These are phyloP conservation scores for Xenopus laevis DNA, from an alignment of 2,113 vertebrate species.

Conservation along the genomic window DNA sequence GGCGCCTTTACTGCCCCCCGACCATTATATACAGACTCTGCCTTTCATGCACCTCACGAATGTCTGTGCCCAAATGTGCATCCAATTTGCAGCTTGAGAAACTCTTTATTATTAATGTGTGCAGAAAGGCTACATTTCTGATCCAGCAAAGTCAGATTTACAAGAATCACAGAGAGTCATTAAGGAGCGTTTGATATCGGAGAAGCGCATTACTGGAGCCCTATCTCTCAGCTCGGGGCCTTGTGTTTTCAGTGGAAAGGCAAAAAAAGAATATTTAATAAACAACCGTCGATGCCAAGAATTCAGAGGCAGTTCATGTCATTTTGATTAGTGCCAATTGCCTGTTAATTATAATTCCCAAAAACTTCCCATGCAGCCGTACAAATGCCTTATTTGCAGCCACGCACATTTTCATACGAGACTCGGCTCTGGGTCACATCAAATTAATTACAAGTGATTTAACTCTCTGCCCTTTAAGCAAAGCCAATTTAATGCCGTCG, in stretches of 20 bases:
- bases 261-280: slow-evolving; percentile 42
- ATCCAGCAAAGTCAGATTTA: slow-evolving; percentile 14
- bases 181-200: slow-evolving; percentile 35
- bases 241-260: slow-evolving; percentile 36
- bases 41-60: too few species aligned
- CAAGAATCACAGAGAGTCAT: slow-evolving; percentile 1
- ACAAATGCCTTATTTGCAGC: neutral
- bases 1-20: too few species aligned
- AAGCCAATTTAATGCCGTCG: too few species aligned
- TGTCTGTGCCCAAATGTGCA: too few species aligned
- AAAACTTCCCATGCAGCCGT: slow-evolving; percentile 17
- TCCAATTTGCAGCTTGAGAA: too few species aligned
- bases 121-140: neutral
- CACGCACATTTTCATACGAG: slow-evolving; percentile 18
- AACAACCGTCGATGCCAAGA: slow-evolving; percentile 18
- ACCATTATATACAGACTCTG: too few species aligned
- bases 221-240: neutral
- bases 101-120: slow-evolving; percentile 14
- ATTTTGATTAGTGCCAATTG: slow-evolving; percentile 39
- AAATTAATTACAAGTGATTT: slow-evolving; percentile 19
- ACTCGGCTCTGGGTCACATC: neutral
- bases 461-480: too few species aligned
- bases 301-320: slow-evolving; percentile 13
- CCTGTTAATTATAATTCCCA: slow-evolving; percentile 31
- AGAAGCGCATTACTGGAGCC: slow-evolving; percentile 11